Percentiles rank a stretch among this genome's conserved stretches.
These are phyloP conservation scores for Paguma larvata DNA, from an alignment of 2,797 vertebrate genomes.

Conservation along the genomic window DNA sequence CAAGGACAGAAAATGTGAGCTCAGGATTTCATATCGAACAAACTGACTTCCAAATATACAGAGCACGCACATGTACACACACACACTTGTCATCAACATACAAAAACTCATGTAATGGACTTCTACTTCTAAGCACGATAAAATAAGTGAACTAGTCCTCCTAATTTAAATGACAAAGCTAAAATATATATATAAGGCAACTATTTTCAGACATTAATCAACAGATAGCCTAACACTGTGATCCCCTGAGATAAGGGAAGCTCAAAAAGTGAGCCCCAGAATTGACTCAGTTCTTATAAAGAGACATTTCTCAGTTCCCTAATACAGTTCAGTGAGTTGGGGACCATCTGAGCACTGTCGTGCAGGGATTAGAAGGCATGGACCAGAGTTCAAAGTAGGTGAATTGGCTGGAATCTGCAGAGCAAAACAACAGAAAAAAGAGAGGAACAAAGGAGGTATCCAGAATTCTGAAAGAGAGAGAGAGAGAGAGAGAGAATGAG, in stretches of 20 bases:
- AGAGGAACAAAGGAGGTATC: background rate
- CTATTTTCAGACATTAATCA: background rate
- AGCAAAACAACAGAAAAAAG: background rate
- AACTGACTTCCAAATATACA: conserved; percentile 30
- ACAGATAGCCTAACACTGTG: background rate
- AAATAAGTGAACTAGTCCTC: background rate
- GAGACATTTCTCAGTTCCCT: background rate
- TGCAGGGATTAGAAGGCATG: background rate
- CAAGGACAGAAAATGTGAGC: background rate
- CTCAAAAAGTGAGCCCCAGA: background rate
- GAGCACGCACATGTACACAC: background rate
- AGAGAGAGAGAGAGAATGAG: too few relatives aligned
- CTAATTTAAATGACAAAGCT: background rate
- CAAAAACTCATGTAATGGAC: background rate
- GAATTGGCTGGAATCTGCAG: background rate
- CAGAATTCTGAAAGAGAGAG: background rate
- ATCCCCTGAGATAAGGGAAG: background rate
- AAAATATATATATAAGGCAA: background rate
- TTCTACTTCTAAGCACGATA: background rate
- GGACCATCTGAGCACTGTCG: background rate
- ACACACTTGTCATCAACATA: background rate
- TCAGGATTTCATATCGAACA: conserved; percentile 23
- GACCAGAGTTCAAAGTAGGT: background rate
- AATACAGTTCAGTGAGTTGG: background rate
- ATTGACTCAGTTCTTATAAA: background rate